Conservation (phyloP, 1,140 invertebrate genomes). For the Hermetia illucens region DNA sequence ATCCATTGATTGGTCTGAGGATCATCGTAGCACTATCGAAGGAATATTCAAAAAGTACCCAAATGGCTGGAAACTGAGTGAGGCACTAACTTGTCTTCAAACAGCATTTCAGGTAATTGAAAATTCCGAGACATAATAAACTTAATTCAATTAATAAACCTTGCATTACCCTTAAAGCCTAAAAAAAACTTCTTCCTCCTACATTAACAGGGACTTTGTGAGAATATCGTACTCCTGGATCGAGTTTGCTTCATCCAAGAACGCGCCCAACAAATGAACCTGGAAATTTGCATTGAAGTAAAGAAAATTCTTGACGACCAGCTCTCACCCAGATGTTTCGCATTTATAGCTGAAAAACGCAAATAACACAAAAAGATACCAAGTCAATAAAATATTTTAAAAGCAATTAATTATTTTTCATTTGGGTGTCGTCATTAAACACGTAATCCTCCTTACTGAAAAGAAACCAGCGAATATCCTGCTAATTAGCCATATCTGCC, state of each 20-base stretch:
- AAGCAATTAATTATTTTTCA: too few relatives aligned
- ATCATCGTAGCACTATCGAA: too few relatives aligned
- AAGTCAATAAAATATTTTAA: too few relatives aligned
- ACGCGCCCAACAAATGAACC: conserved; percentile 23
- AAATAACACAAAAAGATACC: too few relatives aligned
- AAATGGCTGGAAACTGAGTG: conserved; percentile 12
- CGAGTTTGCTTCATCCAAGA: conserved; percentile 47
- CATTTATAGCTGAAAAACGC: conserved; percentile 33
- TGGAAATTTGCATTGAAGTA: conserved; percentile 30
- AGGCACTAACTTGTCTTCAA: conserved; percentile 22
- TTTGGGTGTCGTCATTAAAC: too few relatives aligned
- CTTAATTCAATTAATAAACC: neutral
- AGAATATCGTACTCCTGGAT: conserved; percentile 53
- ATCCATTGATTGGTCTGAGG: too few relatives aligned
- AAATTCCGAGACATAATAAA: too few relatives aligned
- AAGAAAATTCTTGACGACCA: conserved; percentile 40
- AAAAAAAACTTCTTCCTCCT: neutral
- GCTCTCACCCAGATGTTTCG: conserved; percentile 43
- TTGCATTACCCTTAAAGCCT: neutral
- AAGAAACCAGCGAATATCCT: too few relatives aligned
- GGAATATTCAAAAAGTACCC: conserved; percentile 10
- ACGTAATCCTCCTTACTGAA: too few relatives aligned
- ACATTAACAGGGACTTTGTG: conserved; percentile 38
- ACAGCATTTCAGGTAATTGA: conserved; percentile 19
- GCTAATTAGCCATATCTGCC: too few relatives aligned